Evolutionary conservation across 1,140 invertebrate species (phyloP), one percentile per base, ranked within the genome.

Genomic region (Trichonephila clavipes): DNA sequence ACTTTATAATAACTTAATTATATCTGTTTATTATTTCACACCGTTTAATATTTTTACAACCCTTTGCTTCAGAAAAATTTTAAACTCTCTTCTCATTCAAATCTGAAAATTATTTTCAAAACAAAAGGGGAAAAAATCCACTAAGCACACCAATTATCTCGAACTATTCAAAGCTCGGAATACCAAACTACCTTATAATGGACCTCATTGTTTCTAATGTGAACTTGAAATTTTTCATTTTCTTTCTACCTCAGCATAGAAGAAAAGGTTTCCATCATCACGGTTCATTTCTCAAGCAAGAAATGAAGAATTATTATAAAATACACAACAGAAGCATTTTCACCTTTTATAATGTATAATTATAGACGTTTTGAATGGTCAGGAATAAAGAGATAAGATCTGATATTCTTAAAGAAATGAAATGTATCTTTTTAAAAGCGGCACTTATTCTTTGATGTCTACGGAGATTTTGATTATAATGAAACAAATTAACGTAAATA

Each of bases 251-350:
- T 69, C 19, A 51, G 7, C 51, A 5, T 24, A 28, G 24, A 77
- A 77, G 28, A 34, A 77, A 77, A 77, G 72, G 34, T 28, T 40
- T 40, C 28, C 64, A 66, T 7, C 72, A 34, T 18, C 28, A 77
- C 72, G 28, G 16, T 77, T 77, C 72, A 77, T 77, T 77, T 77
- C 28, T 77, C 28, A 77, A 34, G 72, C 72, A 34, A 24, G 16
- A 77, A 77, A 28, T 40, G 18, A 18, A 40, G 72, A 77, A 77
- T 77, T 77, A 77, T 77, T 77, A 34, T 16, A 77, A 77, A 77
- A 77, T 34, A 77, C 18, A 77, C 28, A 77, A 40, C 34, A 24
- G 66, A 69, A 77, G 72, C 28, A 18, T 77, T 40, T 77, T 77
- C 72, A 14, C 6, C 28, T 77, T 77, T 34, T 18, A 16, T 4